Conservation (phyloP, 53 echinoderm and acorn worm species). For the Echinometra lucunter region DNA sequence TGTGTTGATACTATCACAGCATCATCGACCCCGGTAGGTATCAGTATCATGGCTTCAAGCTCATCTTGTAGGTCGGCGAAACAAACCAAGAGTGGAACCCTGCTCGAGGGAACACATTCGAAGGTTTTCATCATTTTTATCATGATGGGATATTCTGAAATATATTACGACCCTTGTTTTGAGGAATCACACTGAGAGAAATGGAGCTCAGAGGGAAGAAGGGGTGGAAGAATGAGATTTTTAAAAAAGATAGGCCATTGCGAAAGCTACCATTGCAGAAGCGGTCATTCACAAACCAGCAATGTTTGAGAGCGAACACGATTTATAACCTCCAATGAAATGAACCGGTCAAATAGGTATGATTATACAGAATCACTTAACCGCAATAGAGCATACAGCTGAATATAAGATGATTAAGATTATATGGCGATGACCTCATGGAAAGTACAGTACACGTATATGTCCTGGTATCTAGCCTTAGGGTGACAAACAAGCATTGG, state of each 20-base stretch:
- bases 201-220: background rate
- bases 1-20: slow-evolving; percentile 30
- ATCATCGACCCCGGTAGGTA: background rate
- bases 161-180: background rate
- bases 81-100: background rate
- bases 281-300: background rate
- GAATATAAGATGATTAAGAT: background rate
- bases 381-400: background rate
- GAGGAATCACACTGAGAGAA: background rate
- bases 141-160: background rate
- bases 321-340: background rate
- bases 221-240: background rate
- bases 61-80: background rate
- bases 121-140: background rate
- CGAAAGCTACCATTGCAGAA: background rate
- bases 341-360: background rate
- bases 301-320: background rate
- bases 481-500: slow-evolving; percentile 39
- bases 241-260: background rate
- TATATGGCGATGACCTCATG: background rate
- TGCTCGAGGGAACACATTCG: slow-evolving; percentile 6
- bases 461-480: slow-evolving; percentile 18
- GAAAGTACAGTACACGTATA: slow-evolving; percentile 19
- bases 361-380: background rate
- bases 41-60: slow-evolving; percentile 22